Percentiles rank a stretch among this genome's conserved stretches.
Conservation (phyloP, 1,140 invertebrate species). For the Melipona quadrifasciata region DNA sequence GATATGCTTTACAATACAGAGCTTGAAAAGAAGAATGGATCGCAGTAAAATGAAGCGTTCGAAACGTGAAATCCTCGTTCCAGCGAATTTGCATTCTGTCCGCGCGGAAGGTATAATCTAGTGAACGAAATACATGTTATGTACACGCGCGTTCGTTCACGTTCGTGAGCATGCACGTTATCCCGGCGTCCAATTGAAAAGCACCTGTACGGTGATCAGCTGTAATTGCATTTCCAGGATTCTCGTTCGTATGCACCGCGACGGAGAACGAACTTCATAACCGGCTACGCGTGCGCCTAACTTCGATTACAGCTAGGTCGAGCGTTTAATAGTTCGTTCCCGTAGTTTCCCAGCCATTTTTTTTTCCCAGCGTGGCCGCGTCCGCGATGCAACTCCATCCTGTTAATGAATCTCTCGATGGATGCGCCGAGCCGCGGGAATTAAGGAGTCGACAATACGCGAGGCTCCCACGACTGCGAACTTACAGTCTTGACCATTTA, state of each 20-base stretch:
- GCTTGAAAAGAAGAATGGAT: neutral
- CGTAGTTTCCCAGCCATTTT: conserved; percentile 14
- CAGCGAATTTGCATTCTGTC: conserved; percentile 8
- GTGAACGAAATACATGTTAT: neutral
- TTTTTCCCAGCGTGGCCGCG: neutral
- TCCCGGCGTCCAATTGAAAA: conserved; percentile 21
- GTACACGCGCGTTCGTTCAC: neutral
- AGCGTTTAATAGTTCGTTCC: conserved; percentile 29
- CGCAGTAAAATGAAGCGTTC: neutral
- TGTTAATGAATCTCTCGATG: conserved; percentile 11
- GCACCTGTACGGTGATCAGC: conserved; percentile 17
- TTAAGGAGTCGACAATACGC: neutral
- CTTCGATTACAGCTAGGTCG: conserved; percentile 4
- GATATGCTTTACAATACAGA: neutral
- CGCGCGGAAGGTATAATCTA: conserved; percentile 2
- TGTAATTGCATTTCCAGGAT: conserved; percentile 37
- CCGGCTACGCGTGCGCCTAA: neutral
- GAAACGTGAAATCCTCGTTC: neutral
- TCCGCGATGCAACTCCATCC: neutral
- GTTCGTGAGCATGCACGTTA: neutral
- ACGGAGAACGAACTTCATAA: conserved; percentile 22
- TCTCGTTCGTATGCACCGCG: conserved; percentile 28
- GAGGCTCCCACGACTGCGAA: neutral
- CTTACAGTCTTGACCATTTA: no score
- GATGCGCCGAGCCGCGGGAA: conserved; percentile 6